Base-by-base conservation (phyloP, 2,797 vertebrate genomes). In the Gorsachius magnificus region DNA sequence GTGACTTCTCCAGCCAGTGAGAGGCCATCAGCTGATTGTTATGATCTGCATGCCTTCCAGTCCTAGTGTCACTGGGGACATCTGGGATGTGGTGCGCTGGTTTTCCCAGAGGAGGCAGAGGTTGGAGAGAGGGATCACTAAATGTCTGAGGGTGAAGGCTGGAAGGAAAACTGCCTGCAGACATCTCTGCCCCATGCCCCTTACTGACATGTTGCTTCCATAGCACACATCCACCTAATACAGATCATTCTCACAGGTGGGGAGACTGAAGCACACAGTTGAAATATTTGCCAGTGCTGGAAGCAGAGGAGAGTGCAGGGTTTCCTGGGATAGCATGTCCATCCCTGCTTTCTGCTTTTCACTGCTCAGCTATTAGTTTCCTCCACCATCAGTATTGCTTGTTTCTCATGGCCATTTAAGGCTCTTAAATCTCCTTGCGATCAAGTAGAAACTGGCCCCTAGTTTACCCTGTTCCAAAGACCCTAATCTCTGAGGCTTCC, bases 1-100 rank as follows among this genome's bases (percentile, higher is more conserved):
- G 29, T 38, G 75, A 64, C 35, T 48, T 64, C 57, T 64, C 11
- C 51, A 65, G 0, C 11, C 25, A 17, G 0, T 0, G 13, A 64
- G 35, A 74, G 12, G 8, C 25, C 31, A 56, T 24, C 29, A 51
- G 5, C 17, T 65, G 9, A n/a, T 46, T 5, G 20, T 5, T 20
- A n/a, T 2, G 14, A 5, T 22, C 51, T 51, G 7, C 35, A 28
- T 29, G 15, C 41, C 10, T 76, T 70, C 5, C 22, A 33, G 19
- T 26, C 46, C 36, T 15, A 5, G 26, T 36, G 35, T 31, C 53
- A 18, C 71, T 18, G 21, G 20, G 29, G 8, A 31, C 15, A 29
- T 24, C 29, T 38, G 61, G 35, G 26, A 8, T 18, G 28, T 7
- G 33, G 5, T 31, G 15, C 13, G 19, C 33, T 45, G 31, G 13